Percentiles rank a stretch among this genome's conserved stretches.
Conservation (phyloP, 2,888 invertebrate species). For the Chorisops tibialis region DNA sequence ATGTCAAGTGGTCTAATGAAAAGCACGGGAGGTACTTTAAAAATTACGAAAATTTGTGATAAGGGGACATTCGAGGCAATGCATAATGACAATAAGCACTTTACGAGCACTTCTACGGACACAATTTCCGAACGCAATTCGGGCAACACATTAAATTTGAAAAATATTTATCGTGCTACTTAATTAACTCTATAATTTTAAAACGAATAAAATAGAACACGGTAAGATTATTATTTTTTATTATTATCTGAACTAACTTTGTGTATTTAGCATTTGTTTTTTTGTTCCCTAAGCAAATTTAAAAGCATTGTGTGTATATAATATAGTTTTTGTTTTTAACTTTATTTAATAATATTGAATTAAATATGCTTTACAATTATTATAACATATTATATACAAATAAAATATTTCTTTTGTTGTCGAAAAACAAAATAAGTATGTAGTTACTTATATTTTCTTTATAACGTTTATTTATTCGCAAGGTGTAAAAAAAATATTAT, state of each 20-base stretch:
- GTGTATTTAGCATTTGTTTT: too few species aligned
- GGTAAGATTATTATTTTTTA: neutral
- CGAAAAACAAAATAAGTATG: too few species aligned
- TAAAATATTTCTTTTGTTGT: too few species aligned
- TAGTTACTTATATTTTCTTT: too few species aligned
- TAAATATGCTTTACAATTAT: too few species aligned
- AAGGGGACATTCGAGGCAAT: conserved; percentile 13
- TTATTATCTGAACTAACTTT: neutral
- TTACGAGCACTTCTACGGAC: conserved; percentile 24
- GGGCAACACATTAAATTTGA: conserved; percentile 20
- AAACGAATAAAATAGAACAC: conserved; percentile 11
- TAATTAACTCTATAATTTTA: conserved; percentile 19
- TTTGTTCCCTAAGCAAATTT: too few species aligned
- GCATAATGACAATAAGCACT: conserved; percentile 19
- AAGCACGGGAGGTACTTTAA: conserved; percentile 53
- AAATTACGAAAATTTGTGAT: conserved; percentile 31
- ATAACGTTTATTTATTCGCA: too few species aligned
- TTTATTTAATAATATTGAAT: too few species aligned
- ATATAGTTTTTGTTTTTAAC: too few species aligned
- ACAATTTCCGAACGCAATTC: conserved; percentile 29
- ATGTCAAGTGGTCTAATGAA: conserved; percentile 78
- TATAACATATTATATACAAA: too few species aligned
- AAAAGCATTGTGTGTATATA: too few species aligned
- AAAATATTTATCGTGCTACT: conserved; percentile 28
- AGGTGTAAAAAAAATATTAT: too few species aligned